Evolutionary conservation across 2,888 invertebrate genomes (phyloP), one percentile per base, ranked within the genome.

Genomic region (Agrypnus murinus): DNA sequence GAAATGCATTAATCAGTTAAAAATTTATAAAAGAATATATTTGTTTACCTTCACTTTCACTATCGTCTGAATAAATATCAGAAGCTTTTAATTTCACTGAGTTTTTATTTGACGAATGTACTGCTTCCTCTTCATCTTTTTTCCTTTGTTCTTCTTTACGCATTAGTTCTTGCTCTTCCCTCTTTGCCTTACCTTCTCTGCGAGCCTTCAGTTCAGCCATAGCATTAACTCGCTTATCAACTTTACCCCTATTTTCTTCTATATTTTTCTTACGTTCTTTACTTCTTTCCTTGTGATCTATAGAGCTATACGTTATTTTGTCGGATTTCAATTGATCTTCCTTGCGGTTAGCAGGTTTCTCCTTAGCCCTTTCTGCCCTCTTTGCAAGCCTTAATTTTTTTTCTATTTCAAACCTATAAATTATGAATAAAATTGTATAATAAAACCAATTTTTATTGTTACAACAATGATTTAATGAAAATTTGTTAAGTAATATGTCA

Each of bases 31-130:
- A 36, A n/a, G n/a, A n/a, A n/a, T n/a, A n/a, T n/a, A n/a, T n/a
- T n/a, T n/a, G n/a, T 15, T 88, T 87, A 78, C 91, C 91, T 34
- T 93, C 93, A 19, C 91, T 91, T 67, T 91, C 91, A 2, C 91
- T 90, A 78, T 95, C 95, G 78, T 95, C 95, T 0, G 98, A 98
- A 85, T 98, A 98, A 68, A 98, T 95, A 82, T 98, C 98, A 0
- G 97, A 97, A 0, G 98, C 95, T 82, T 97, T 97, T 34, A 96
- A 86, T 81, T 97, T 97, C 8, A 90, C 89, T 40, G 93, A 91
- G 78, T 92, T 91, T 77, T 92, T 92, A 80, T 90, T 90, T 0
- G 80, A 84, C 66, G 86, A 77, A 10, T 81, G 72, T 32, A 77
- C 75, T 5, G 82, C 86, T 67, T 86, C 88, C 71, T 89, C 88